Conservation (phyloP, 2,113 vertebrate species). For the Cynocephalus volans region DNA sequence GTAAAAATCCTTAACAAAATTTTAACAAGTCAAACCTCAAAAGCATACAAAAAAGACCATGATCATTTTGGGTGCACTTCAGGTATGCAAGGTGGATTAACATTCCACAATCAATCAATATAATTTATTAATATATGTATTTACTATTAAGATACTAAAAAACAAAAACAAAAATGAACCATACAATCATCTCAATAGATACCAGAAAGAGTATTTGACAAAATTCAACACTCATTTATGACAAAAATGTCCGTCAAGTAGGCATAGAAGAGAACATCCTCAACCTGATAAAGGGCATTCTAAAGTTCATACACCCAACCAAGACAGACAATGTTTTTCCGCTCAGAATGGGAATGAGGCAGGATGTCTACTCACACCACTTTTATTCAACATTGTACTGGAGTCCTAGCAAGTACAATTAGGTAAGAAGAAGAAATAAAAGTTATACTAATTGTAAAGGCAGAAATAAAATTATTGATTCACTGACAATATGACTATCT, state of each 20-base stretch:
- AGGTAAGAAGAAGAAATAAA: not conserved
- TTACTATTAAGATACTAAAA: not conserved
- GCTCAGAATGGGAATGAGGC: not conserved
- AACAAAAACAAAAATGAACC: not conserved
- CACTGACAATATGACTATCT: not conserved
- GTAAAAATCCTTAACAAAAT: constrained; percentile 13
- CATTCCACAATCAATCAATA: constrained; percentile 9
- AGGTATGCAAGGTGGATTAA: not conserved
- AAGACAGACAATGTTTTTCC: not conserved
- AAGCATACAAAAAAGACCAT: not conserved
- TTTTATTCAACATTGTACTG: not conserved
- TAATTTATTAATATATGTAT: not conserved
- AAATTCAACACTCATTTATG: not conserved
- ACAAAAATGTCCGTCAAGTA: not conserved
- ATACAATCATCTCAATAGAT: not conserved
- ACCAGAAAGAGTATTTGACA: not conserved
- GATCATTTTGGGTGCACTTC: not conserved
- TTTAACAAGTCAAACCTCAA: constrained; percentile 20
- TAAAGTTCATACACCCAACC: not conserved
- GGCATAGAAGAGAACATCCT: not conserved
- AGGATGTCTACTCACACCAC: not conserved
- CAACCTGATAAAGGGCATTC: not conserved
- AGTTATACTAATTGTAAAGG: not conserved
- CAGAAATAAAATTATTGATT: constrained; percentile 23
- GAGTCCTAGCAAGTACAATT: not conserved